These are phyloP conservation scores for Pyrrhia umbra DNA, from an alignment of 2,888 invertebrate species.

Conservation along the genomic window DNA sequence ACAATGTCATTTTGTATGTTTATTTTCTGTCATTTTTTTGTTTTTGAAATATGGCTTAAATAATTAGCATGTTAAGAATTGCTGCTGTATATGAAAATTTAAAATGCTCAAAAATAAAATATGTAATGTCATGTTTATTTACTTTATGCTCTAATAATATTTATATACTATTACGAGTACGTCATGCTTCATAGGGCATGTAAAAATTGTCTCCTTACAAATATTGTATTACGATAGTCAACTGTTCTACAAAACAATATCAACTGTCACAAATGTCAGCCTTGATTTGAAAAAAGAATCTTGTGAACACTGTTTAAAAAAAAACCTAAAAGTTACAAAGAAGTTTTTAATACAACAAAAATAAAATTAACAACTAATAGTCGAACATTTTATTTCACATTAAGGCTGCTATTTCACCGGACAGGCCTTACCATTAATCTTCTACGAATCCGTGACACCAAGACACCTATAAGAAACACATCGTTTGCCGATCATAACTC, in stretches of 20 bases:
- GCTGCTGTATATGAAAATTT: background rate
- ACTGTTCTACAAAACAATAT: too few relatives aligned
- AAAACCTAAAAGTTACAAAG: background rate
- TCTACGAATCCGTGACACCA: conserved; percentile 2
- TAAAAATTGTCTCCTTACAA: background rate
- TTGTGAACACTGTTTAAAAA: background rate
- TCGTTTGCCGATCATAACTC: conserved; percentile 27
- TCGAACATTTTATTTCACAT: conserved; percentile 20
- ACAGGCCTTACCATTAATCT: conserved; percentile 35
- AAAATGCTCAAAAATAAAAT: too few relatives aligned
- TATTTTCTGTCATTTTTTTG: conserved; percentile 14
- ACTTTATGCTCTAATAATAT: conserved; percentile 17
- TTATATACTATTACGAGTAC: conserved; percentile 11
- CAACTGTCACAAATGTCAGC: too few relatives aligned
- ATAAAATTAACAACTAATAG: conserved; percentile 2
- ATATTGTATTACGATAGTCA: too few relatives aligned
- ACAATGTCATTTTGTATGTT: conserved; percentile 24
- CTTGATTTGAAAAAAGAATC: too few relatives aligned
- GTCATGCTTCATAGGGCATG: background rate
- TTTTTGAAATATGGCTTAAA: conserved; percentile 22
- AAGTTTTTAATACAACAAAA: too few relatives aligned
- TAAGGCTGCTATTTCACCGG: conserved; percentile 25
- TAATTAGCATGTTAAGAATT: conserved; percentile 33
- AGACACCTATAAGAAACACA: conserved; percentile 19
- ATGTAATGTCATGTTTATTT: background rate